These are phyloP conservation scores for Catocala fraxini DNA, from an alignment of 2,888 invertebrate genomes.

Conservation along the genomic window DNA sequence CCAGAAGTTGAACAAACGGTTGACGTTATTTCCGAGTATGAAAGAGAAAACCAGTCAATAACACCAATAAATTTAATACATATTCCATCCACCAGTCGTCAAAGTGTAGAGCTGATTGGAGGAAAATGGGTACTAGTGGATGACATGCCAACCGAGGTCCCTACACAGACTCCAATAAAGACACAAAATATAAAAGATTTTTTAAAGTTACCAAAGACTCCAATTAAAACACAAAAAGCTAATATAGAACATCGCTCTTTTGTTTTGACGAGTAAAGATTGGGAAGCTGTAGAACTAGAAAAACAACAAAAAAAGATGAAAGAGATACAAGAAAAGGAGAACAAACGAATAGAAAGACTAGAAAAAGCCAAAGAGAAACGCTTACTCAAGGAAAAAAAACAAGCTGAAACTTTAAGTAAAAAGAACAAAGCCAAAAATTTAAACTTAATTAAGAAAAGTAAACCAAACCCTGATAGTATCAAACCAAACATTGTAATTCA, in stretches of 20 bases:
- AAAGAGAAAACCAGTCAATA: slow-evolving; percentile 28
- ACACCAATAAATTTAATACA: slow-evolving; percentile 24
- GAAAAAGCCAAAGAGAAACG: slow-evolving; percentile 36
- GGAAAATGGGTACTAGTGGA: slow-evolving; percentile 35
- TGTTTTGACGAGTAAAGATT: slow-evolving; percentile 43
- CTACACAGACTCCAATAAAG: slow-evolving; percentile 29
- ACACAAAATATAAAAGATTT: slow-evolving; percentile 38
- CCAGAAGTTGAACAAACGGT: slow-evolving; percentile 32
- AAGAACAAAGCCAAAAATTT: slow-evolving; percentile 30
- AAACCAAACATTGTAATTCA: slow-evolving; percentile 39
- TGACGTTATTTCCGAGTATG: slow-evolving; percentile 26
- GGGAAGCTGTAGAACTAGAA: slow-evolving; percentile 43
- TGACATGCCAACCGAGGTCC: slow-evolving; percentile 33
- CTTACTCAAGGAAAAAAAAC: slow-evolving; percentile 37
- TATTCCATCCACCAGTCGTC: slow-evolving; percentile 37
- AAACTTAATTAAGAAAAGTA: slow-evolving; percentile 30
- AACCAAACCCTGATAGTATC: slow-evolving; percentile 35
- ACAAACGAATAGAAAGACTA: slow-evolving; percentile 38
- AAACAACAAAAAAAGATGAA: slow-evolving; percentile 44
- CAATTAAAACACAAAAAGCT: slow-evolving; percentile 38
- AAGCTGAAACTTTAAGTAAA: slow-evolving; percentile 36
- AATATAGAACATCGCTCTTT: slow-evolving; percentile 39
- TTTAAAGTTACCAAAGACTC: slow-evolving; percentile 39
- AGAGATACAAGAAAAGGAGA: slow-evolving; percentile 40
- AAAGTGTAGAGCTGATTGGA: slow-evolving; percentile 39